Conservation (phyloP, 2,113 vertebrate species). For the Riparia riparia region DNA sequence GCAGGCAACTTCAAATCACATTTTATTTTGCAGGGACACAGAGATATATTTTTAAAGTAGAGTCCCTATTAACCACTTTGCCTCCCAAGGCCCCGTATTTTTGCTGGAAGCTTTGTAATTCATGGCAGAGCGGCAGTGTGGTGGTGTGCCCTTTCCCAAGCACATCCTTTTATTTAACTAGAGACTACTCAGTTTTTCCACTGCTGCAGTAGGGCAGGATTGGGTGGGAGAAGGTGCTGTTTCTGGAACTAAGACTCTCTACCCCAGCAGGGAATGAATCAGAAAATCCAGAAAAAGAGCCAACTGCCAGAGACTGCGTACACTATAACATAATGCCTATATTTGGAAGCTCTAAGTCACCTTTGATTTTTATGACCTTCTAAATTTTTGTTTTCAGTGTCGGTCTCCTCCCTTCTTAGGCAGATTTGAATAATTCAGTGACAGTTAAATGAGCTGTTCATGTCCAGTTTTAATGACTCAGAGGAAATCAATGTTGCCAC, state of each 20-base stretch:
- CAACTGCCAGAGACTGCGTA: neutral
- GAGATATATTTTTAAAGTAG: neutral
- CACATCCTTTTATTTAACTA: neutral
- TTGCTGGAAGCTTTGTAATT: neutral
- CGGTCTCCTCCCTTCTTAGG: neutral
- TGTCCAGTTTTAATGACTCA: slow-evolving; percentile 29
- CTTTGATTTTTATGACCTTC: slow-evolving; percentile 29
- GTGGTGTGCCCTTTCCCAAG: neutral
- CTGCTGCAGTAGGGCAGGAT: neutral
- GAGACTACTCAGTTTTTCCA: neutral
- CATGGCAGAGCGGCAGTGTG: neutral
- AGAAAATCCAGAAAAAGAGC: slow-evolving; percentile 38
- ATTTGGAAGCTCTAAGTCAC: slow-evolving; percentile 51
- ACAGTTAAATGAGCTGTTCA: neutral
- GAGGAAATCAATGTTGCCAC: neutral
- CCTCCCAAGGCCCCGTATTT: neutral
- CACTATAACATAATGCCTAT: slow-evolving; percentile 3
- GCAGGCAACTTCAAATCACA: neutral
- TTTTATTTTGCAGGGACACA: neutral
- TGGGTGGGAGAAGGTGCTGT: neutral
- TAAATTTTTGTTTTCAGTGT: neutral
- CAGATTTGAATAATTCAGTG: slow-evolving; percentile 32
- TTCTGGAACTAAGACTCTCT: slow-evolving; percentile 3
- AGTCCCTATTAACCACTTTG: neutral
- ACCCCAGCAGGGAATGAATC: slow-evolving; percentile 21